Evolutionary conservation across 2,888 invertebrate genomes (phyloP).

Genomic region (Ormyrus nitidulus): DNA sequence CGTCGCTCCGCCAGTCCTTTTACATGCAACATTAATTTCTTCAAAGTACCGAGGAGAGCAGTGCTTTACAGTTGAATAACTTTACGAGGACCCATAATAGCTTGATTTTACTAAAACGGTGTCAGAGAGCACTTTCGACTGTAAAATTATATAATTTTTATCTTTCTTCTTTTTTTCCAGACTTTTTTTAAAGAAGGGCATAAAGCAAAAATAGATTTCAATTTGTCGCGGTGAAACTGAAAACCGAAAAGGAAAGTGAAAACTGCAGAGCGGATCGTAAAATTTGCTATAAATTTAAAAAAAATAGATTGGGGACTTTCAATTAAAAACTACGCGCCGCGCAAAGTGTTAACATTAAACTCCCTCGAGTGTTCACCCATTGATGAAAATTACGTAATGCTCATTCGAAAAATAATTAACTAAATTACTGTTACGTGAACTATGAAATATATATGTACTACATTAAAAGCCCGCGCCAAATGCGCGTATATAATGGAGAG

Average conservation of each 20-base stretch:
- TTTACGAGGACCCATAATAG: slow-evolving; percentile 41
- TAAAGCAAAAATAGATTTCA: neutral
- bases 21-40: slow-evolving; percentile 31
- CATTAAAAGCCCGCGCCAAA: too few species aligned
- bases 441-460: neutral
- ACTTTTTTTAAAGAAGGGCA: neutral
- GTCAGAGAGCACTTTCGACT: slow-evolving; percentile 26
- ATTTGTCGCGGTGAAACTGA: neutral
- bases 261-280: too few species aligned
- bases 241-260: too few species aligned
- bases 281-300: too few species aligned
- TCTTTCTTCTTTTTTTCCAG: slow-evolving; percentile 4
- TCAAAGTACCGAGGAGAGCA: slow-evolving; percentile 14
- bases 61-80: slow-evolving; percentile 37
- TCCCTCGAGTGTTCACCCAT: neutral
- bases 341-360: neutral
- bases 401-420: slow-evolving; percentile 25
- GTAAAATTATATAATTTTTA: slow-evolving; percentile 37
- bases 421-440: slow-evolving; percentile 30
- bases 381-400: slow-evolving; percentile 12
- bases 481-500: too few species aligned
- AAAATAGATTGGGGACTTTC: too few species aligned
- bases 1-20: slow-evolving; percentile 11
- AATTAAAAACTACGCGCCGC: too few species aligned
- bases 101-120: slow-evolving; percentile 42